Base-by-base conservation (phyloP, 35 echinoderm and acorn worm genomes). In the Ophioderma brevispina region DNA sequence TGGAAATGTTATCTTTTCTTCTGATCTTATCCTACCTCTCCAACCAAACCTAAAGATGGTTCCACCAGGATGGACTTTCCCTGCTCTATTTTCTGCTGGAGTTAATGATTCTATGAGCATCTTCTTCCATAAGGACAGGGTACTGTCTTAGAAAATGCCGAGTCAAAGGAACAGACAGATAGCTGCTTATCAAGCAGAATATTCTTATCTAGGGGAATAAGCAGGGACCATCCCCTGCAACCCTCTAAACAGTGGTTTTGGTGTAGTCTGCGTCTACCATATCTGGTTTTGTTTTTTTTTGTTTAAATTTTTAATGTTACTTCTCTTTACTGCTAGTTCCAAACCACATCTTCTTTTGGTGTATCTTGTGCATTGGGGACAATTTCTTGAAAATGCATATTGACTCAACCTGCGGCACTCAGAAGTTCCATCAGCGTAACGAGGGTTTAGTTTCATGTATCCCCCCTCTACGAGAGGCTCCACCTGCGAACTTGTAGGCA, bases 1-100 rank as follows among this genome's bases (percentile, higher is more conserved):
- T 18, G 77, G 87, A 49, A 89, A 38, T 31, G 31, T 40, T 25
- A 89, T 78, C 50, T 40, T n/a, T 52, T 59, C 76, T 33, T 80
- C 76, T 39, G 87, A 89, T 36, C 37, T 28, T 28, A 89, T 41
- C 37, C 4, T 81, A 5, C 81, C 81, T 81, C 76, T 78, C 19
- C 6, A 77, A 35, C 87, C 87, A 89, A 89, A 91, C 33, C 78
- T 91, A 82, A 91, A 91, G 19, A 33, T 85, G 1, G 89, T 85
- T 52, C 63, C 82, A 78, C 89, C 63, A 17, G 81, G 15, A 36
- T 4, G 38, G 11, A 78, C 17, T 33, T 85, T 91, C 59, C 85
- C 89, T 75, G 78, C 17, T 13, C 41, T 28, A 37, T 78, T 91
- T 75, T 85, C 82, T 78, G 23, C 32, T 21, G 15, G 1, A 36